A percentile compares a stretch with the other conserved stretches of the same genome.
Conservation (phyloP, 2,888 invertebrate genomes). For the Papilio elwesi region DNA sequence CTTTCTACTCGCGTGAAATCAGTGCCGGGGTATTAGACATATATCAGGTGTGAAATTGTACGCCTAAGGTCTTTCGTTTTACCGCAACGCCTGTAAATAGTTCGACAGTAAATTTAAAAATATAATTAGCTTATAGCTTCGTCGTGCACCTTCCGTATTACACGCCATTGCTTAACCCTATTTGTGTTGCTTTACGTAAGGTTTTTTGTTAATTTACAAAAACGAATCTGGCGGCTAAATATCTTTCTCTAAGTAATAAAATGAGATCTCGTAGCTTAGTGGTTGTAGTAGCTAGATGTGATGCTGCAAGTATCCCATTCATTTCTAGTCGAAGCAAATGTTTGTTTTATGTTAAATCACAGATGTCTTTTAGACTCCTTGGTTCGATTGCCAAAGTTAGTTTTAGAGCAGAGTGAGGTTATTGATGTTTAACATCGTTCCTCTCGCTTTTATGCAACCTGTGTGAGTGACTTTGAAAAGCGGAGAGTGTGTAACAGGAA, state of each 20-base stretch:
- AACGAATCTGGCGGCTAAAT: too few relatives aligned
- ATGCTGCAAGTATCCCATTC: too few relatives aligned
- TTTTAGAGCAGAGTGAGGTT: too few relatives aligned
- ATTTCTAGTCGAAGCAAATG: too few relatives aligned
- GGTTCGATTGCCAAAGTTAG: too few relatives aligned
- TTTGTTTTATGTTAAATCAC: too few relatives aligned
- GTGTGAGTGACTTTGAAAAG: too few relatives aligned
- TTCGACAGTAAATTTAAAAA: background rate
- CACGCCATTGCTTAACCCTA: background rate
- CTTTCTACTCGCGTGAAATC: conserved; percentile 48
- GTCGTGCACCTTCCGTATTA: conserved; percentile 1
- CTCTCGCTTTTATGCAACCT: too few relatives aligned
- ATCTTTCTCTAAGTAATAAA: background rate
- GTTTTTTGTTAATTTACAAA: background rate
- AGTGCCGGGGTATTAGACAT: conserved; percentile 25
- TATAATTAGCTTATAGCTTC: background rate
- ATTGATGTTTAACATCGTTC: too few relatives aligned
- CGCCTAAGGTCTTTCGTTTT: conserved; percentile 14
- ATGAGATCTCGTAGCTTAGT: background rate
- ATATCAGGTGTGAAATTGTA: conserved; percentile 29
- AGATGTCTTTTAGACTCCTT: too few relatives aligned
- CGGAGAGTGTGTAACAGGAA: too few relatives aligned
- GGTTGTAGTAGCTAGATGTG: too few relatives aligned
- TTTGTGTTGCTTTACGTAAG: conserved; percentile 4
- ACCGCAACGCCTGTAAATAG: background rate